Base-by-base conservation (phyloP, 37 sponge, comb jelly and placozoan species). In the Bolinopsis microptera region DNA sequence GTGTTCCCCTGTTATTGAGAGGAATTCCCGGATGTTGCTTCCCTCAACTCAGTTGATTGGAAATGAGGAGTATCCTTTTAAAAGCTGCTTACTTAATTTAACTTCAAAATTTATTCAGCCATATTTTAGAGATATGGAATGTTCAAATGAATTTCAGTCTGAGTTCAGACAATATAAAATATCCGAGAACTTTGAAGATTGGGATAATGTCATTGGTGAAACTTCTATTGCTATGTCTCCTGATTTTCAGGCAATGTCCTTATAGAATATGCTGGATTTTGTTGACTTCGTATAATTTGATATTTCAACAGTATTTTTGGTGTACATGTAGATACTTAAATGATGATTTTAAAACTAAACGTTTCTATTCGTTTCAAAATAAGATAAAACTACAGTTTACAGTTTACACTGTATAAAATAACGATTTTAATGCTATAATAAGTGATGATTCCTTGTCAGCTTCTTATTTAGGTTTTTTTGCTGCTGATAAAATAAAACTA, bases 181-280 rank as follows among this genome's bases (percentile, higher is more conserved):
- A 9, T 86, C 90, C 9, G 90, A 86, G 26, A 86, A 86, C 61
- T 86, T 86, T 86, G 90, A 86, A 27, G 90, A 86, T 26, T 86
- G 90, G 90, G 90, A 86, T 24, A 13, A 38, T 39, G 5, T 77
- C 36, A 34, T 77, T 48, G 61, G 61, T 48, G 61, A 48, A 48
- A 13, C 13, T 48, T 48, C 61, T 18, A 48, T 48, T 48, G 61
- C 61, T 48, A 48, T 48, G 61, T 48, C 61, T 48, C 61, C 61
- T 18, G 61, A 48, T 48, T 48, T 48, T 48, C 61, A 48, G 13
- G 61, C 61, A 48, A 48, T 48, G 61, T 48, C 61, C 5, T 48
- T 48, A 13, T 48, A 13, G 13, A 18, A 48, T 48, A 48, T n/a
- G n/a, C n/a, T n/a, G n/a, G n/a, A n/a, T n/a, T n/a, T n/a, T n/a